These are phyloP conservation scores for Galeopsomyia nigrocyanea DNA, from an alignment of 2,888 invertebrate species.

Conservation along the genomic window DNA sequence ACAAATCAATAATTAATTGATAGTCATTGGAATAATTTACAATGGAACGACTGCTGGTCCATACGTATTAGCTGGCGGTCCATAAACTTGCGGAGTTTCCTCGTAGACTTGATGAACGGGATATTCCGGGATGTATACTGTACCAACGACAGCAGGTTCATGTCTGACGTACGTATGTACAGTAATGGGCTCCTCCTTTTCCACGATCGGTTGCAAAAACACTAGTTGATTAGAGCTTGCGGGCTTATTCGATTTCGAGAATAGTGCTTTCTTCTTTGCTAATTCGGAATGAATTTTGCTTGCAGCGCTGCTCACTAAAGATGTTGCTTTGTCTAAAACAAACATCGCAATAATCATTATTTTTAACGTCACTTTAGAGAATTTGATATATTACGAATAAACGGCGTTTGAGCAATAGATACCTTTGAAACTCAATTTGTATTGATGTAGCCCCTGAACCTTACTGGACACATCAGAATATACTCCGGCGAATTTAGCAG, in stretches of 20 bases:
- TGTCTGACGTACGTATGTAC: constrained; percentile 40
- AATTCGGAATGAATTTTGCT: neutral
- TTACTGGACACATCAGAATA: constrained; percentile 53
- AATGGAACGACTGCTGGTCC: constrained; percentile 14
- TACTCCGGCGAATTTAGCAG: neutral
- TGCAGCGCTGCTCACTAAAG: constrained; percentile 1
- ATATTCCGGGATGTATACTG: constrained; percentile 13
- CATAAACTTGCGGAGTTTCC: neutral
- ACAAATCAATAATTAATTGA: too few relatives aligned
- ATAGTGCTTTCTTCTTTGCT: constrained; percentile 1
- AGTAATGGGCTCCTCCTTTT: neutral
- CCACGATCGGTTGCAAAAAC: neutral
- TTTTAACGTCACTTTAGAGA: too few relatives aligned
- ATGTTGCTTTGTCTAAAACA: constrained; percentile 4
- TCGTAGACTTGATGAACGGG: neutral
- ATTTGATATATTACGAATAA: too few relatives aligned
- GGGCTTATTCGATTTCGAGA: neutral
- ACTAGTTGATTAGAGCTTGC: neutral
- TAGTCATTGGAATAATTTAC: neutral
- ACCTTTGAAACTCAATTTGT: constrained; percentile 24
- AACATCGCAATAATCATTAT: too few relatives aligned
- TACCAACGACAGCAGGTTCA: constrained; percentile 49
- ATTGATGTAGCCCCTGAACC: constrained; percentile 48
- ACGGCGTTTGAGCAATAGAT: neutral
- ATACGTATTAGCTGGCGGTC: constrained; percentile 18